Conservation (phyloP, 2,888 invertebrate genomes). For the Ichneumoninae sp. region DNA sequence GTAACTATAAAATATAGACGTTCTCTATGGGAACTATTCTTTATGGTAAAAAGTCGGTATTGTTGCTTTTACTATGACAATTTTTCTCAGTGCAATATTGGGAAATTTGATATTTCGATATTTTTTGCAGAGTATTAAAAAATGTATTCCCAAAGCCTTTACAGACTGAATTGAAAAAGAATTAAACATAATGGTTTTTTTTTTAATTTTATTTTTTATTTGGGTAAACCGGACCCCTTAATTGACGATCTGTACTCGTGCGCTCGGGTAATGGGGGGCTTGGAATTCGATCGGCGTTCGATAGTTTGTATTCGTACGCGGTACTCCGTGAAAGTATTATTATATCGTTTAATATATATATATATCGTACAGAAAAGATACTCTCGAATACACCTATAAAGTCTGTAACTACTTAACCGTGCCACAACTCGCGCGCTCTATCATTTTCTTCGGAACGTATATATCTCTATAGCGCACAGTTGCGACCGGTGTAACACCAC, state of each 20-base stretch:
- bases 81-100: neutral
- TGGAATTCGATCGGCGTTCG: neutral
- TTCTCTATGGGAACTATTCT: no score
- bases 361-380: conserved; percentile 19
- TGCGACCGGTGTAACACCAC: conserved; percentile 39
- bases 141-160: neutral
- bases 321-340: conserved; percentile 27
- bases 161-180: neutral
- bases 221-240: no score
- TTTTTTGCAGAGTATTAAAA: neutral
- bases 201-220: no score
- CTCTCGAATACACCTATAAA: conserved; percentile 10
- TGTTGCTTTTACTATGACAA: no score
- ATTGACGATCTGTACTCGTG: neutral
- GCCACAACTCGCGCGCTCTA: conserved; percentile 36
- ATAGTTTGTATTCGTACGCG: conserved; percentile 13
- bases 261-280: neutral
- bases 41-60: no score
- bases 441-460: conserved; percentile 41
- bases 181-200: neutral
- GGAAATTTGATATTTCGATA: neutral
- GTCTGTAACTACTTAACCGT: conserved; percentile 27
- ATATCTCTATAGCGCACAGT: conserved; percentile 25
- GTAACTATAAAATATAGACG: no score
- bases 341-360: conserved; percentile 3